Conservation (phyloP, 2,797 vertebrate genomes). For the Gadopsis bispinosus region DNA sequence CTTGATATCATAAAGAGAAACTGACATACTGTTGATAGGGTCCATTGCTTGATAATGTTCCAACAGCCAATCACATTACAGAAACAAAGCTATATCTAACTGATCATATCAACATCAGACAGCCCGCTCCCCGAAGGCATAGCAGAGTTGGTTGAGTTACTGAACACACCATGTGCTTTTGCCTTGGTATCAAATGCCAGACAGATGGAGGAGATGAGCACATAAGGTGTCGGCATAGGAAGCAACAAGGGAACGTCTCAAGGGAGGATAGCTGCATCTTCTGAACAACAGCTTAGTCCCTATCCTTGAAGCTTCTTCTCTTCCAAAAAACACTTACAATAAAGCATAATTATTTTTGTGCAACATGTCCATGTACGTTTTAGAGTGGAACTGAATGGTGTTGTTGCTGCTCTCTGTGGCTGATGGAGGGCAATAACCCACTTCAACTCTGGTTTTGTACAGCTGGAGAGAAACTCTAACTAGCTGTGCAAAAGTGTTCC, state of each 20-base stretch:
- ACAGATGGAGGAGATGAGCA: background rate
- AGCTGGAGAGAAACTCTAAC: background rate
- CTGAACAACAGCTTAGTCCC: background rate
- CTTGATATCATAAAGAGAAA: background rate
- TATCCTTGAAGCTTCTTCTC: background rate
- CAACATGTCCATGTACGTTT: background rate
- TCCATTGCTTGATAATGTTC: background rate
- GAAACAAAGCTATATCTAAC: background rate
- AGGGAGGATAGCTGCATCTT: background rate
- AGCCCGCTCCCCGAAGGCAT: background rate
- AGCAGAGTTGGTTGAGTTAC: background rate
- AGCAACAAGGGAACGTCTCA: background rate
- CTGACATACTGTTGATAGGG: background rate
- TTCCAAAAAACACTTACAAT: background rate
- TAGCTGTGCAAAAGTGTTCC: background rate
- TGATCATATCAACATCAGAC: background rate
- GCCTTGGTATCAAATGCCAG: background rate
- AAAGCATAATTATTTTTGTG: background rate
- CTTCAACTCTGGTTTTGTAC: background rate
- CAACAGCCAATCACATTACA: background rate
- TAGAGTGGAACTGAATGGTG: background rate
- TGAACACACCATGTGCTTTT: background rate
- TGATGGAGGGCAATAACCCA: background rate
- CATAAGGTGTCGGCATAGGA: background rate
- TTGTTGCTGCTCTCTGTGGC: background rate